Evolutionary conservation across 2,113 vertebrate species (phyloP), one percentile per base, ranked within the genome.

Genomic region (Urocolius indicus): DNA sequence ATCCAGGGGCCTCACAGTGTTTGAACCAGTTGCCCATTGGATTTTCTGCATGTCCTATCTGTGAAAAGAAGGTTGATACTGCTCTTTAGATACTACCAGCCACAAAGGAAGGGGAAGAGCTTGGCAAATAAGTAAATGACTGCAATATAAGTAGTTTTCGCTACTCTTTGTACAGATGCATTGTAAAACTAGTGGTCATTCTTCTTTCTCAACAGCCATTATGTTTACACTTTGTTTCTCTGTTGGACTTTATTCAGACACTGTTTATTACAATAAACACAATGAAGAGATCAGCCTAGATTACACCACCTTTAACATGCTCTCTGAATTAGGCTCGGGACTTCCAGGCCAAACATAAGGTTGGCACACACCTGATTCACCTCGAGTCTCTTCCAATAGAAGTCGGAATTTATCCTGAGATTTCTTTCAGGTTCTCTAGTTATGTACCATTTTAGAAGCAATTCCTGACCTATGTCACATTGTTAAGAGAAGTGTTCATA

Each of bases 261-360:
- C 15, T 8, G 6, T 29, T 79, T 90, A 69, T 15, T 16, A 1
- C 38, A 87, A 8, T 15, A 36, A 87, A 71, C 1, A 12, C 29
- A 77, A 32, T 12, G 21, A 41, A 91, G 24, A 57, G 43, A 89
- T 55, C 22, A 57, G 16, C 10, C 13, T 18, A 57, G n/a, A 58
- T 57, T 18, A 48, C 4, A 79, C 5, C 16, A n/a, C 1, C 16
- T 51, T n/a, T 82, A 73, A 54, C 32, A 23, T 0, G 0, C 21
- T 26, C 16, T 26, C 55, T 1, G 2, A 65, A 2, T 38, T 54
- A 72, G 15, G 34, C 19, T 59, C n/a, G 29, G 49, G 57, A 48
- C 18, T 84, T 96, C 52, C 32, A 57, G 6, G 7, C 66, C 21
- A 84, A 92, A 67, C 30, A 32, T 0, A 3, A 52, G 15, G 15